Evolutionary conservation across 2,888 invertebrate genomes (phyloP), one percentile per base, ranked within the genome.

Genomic region (Aricia artaxerxes): DNA sequence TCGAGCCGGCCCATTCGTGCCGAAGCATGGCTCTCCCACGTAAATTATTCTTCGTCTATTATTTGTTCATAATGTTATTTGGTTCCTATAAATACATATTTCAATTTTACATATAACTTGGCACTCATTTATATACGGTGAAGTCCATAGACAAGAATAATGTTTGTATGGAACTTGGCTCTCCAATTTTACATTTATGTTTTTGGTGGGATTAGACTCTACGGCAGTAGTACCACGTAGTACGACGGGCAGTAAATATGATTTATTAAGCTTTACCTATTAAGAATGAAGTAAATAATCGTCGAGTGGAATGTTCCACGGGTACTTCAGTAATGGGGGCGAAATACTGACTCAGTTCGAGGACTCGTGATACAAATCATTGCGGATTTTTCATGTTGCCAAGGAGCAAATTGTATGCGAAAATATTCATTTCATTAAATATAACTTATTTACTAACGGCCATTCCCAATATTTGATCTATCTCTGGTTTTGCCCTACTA

Each of bases 361-460:
- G 64, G 9, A 31, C 31, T 64, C 7, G 64, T 11, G 11, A 64
- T 31, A 31, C 9, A 64, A 64, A 64, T 64, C 11, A 31, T 64
- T 64, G 24, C 64, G 4, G 60, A 60, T 24, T 64, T 64, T 64
- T 64, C 24, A 64, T 64, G 64, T 64, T 64, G 31, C 64, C 64
- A 64, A 64, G 64, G 11, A 31, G 31, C 24, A 11, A 64, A 64
- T 31, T 31, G 7, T 31, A 64, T 64, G 31, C 64, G 57, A 57
- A 49, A 57, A 57, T 57, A 57, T 57, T 57, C 4, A 57, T 2
- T 49, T 49, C 16, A 49, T 49, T 9, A 49, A 49, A 57, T 4
- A 57, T 16, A 57, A 57, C 13, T 4, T 4, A 4, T 49, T 49
- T 2, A 49, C 5, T 40, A 5, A 35, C 1, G 35, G 6, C 5